These are phyloP conservation scores for Pammene aurita DNA, from an alignment of 2,888 invertebrate species.

Conservation along the genomic window DNA sequence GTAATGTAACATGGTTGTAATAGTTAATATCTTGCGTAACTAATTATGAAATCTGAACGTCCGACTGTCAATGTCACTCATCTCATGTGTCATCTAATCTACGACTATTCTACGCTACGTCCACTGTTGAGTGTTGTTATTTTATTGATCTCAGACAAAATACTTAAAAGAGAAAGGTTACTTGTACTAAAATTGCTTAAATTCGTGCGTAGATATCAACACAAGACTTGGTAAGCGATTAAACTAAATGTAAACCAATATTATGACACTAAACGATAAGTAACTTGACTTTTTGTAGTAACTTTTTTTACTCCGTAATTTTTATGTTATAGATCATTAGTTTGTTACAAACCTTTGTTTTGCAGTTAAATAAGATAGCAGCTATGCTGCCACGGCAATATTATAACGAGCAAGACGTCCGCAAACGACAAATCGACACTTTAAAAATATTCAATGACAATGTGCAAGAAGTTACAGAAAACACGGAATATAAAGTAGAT, in stretches of 20 bases:
- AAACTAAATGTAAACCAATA: not conserved
- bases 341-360: slow-evolving; percentile 1
- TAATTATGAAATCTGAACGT: slow-evolving; percentile 6
- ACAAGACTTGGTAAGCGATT: not conserved
- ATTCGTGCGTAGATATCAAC: not conserved
- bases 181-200: not conserved
- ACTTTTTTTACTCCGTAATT: not conserved
- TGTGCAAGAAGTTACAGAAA: slow-evolving; percentile 88
- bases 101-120: not conserved
- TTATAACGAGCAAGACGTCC: slow-evolving; percentile 81
- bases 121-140: slow-evolving; percentile 5
- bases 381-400: slow-evolving; percentile 82
- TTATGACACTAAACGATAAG: not conserved
- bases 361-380: slow-evolving; percentile 34
- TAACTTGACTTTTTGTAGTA: not conserved
- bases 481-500: slow-evolving; percentile 88
- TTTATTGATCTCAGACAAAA: slow-evolving; percentile 15
- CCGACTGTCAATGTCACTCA: not conserved
- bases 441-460: slow-evolving; percentile 92
- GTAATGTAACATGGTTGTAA: not conserved
- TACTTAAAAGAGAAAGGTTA: not conserved
- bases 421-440: slow-evolving; percentile 91
- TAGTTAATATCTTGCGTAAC: not conserved
- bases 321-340: not conserved
- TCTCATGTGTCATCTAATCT: not conserved